These are phyloP conservation scores for Caenorhabditis latens DNA, from an alignment of 1,140 invertebrate genomes.

Conservation along the genomic window DNA sequence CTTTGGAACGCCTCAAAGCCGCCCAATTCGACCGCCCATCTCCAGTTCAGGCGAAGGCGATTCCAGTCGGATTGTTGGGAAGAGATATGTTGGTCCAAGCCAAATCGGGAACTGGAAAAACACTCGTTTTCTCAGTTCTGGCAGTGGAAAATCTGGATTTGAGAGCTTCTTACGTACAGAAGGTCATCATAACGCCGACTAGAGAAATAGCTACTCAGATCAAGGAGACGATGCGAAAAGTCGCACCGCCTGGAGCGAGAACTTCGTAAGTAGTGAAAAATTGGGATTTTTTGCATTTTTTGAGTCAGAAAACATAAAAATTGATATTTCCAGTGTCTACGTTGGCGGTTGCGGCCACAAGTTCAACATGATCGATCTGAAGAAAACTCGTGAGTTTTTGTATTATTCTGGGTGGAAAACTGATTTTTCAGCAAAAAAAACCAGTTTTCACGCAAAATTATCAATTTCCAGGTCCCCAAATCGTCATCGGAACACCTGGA, in stretches of 20 bases:
- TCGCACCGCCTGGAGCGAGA: slow-evolving; percentile 68
- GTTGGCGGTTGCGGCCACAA: slow-evolving; percentile 2
- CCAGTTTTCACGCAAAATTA: too few species aligned
- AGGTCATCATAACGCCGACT: slow-evolving; percentile 90
- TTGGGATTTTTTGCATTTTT: background rate
- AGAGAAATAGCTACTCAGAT: slow-evolving; percentile 95
- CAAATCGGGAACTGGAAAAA: slow-evolving; percentile 98
- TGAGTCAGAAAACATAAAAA: background rate
- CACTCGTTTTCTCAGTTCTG: slow-evolving; percentile 89
- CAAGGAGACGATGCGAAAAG: slow-evolving; percentile 81
- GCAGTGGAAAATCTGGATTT: slow-evolving; percentile 69
- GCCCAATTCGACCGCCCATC: slow-evolving; percentile 77
- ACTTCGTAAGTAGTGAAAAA: slow-evolving; percentile 55
- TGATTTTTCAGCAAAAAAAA: background rate
- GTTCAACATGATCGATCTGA: slow-evolving; percentile 5
- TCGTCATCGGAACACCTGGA: slow-evolving; percentile 92
- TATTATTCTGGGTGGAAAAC: background rate
- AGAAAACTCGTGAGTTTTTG: background rate
- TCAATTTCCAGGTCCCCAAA: slow-evolving; percentile 83
- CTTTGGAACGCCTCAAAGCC: background rate
- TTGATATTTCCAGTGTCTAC: background rate
- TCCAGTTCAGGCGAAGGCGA: slow-evolving; percentile 89
- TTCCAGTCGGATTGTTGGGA: slow-evolving; percentile 89
- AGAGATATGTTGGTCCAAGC: slow-evolving; percentile 93
- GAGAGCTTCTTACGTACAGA: slow-evolving; percentile 74